Percentiles rank a stretch among this genome's conserved stretches.
Evolutionary conservation across 1,140 invertebrate genomes (phyloP).

Genomic region (Physella acuta): DNA sequence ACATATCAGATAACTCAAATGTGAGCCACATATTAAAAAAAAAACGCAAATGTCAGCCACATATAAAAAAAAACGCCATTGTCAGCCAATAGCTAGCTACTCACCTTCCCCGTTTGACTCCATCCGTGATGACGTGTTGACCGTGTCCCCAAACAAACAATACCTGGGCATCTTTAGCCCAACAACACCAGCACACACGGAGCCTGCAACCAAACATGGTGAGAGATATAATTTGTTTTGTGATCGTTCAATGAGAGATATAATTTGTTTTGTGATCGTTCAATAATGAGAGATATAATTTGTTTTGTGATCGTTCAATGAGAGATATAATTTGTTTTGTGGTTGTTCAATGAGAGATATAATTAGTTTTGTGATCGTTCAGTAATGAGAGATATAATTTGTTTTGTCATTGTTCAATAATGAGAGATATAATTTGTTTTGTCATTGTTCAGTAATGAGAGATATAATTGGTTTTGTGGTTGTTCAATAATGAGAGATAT

Average conservation of each 20-base stretch:
- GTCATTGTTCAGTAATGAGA: too few species aligned
- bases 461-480: not conserved
- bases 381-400: not conserved
- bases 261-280: not conserved
- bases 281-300: not conserved
- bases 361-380: not conserved
- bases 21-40: not conserved
- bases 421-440: too few species aligned
- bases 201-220: slow-evolving; percentile 1
- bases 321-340: not conserved
- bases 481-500: not conserved
- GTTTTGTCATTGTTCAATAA: too few species aligned
- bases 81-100: not conserved
- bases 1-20: not conserved
- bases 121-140: slow-evolving; percentile 25
- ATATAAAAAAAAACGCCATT: not conserved
- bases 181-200: slow-evolving; percentile 27
- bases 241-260: not conserved
- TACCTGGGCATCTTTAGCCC: slow-evolving; percentile 25
- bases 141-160: slow-evolving; percentile 25
- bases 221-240: not conserved
- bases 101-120: slow-evolving; percentile 27
- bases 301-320: not conserved
- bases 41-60: not conserved
- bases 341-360: not conserved